phyloP scores from a whole-genome alignment of 2,797 vertebrate genomes.

The Otolemur crassicaudatus region DNA sequence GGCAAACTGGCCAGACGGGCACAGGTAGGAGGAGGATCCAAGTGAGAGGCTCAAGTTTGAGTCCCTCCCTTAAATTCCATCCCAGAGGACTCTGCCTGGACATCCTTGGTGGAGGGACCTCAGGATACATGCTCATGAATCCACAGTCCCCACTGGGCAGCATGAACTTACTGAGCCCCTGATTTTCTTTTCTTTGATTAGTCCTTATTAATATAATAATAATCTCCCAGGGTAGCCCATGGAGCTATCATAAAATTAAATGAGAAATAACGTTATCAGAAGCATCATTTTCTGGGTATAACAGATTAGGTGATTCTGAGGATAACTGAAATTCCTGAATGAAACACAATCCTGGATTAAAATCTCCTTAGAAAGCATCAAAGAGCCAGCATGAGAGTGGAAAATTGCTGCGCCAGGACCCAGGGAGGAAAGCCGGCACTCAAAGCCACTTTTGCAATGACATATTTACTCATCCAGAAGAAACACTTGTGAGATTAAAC shows the following conservation, averaged over 20 bases:
- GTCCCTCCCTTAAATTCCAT: neutral
- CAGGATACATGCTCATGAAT: neutral
- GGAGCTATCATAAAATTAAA: neutral
- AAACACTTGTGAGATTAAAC: neutral
- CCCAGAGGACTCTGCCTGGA: neutral
- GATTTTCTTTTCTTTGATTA: neutral
- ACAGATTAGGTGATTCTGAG: neutral
- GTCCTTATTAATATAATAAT: neutral
- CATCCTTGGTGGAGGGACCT: neutral
- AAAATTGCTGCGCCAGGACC: neutral
- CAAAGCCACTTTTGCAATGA: neutral
- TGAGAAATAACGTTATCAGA: neutral
- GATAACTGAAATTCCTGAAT: neutral
- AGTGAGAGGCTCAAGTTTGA: neutral
- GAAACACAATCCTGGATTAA: neutral
- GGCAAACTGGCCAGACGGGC: neutral
- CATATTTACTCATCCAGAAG: neutral
- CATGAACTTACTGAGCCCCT: neutral
- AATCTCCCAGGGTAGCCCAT: neutral
- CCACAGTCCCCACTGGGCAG: neutral
- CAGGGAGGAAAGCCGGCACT: neutral
- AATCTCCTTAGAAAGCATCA: neutral
- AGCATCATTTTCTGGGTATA: neutral
- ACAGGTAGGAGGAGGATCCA: neutral
- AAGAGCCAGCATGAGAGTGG: neutral